phyloP scores from a whole-genome alignment of 2,113 vertebrate genomes.

The Mus musculus region GRCm39 chr6:67157001-67157500 shows the following conservation, averaged over 20 bases:
- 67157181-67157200: background rate
- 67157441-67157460: background rate
- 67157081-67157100: background rate
- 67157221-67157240: background rate
- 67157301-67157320: background rate
- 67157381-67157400: background rate
- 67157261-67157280: background rate
- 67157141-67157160: background rate
- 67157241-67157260: background rate
- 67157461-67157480: background rate
- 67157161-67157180: background rate
- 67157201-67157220: background rate
- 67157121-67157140: too few relatives aligned
- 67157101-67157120: background rate
- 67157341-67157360: background rate
- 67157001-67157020: background rate
- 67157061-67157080: background rate
- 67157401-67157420: background rate
- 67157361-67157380: background rate
- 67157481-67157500: background rate
- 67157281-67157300: background rate
- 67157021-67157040: background rate
- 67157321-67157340: background rate
- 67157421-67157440: background rate
- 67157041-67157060: background rate